These are phyloP conservation scores for Ctenomys sociabilis DNA, from an alignment of 2,113 vertebrate genomes.

Conservation along the genomic window DNA sequence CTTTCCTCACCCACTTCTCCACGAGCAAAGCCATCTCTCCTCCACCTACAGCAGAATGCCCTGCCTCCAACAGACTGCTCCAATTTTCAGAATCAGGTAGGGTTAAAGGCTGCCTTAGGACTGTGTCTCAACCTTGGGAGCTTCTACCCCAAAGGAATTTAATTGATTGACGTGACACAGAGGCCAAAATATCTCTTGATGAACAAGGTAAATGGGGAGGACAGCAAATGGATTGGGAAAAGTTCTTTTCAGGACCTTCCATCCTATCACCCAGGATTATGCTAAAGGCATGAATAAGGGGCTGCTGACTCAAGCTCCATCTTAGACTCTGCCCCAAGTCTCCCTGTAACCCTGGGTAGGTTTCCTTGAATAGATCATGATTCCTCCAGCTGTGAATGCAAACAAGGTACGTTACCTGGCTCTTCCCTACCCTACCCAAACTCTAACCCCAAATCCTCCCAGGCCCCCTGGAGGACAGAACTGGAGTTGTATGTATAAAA, in stretches of 20 bases:
- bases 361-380: not conserved
- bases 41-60: not conserved
- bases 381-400: not conserved
- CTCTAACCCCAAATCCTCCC: not conserved
- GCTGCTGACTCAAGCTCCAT: not conserved
- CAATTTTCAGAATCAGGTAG: not conserved
- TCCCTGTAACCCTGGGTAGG: not conserved
- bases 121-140: not conserved
- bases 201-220: not conserved
- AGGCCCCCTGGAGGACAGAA: conserved; percentile 29
- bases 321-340: not conserved
- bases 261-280: not conserved
- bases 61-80: not conserved
- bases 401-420: not conserved
- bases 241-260: not conserved
- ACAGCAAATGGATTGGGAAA: not conserved
- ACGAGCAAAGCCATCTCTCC: not conserved
- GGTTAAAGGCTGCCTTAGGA: not conserved
- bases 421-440: not conserved
- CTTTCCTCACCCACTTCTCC: not conserved
- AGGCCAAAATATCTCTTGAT: not conserved
- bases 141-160: not conserved
- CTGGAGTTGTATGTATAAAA: not conserved
- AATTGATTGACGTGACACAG: not conserved
- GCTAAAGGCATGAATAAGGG: not conserved